Evolutionary conservation across 1,140 invertebrate species (phyloP), one percentile per base, ranked within the genome.

Genomic region (Venturia canescens): DNA sequence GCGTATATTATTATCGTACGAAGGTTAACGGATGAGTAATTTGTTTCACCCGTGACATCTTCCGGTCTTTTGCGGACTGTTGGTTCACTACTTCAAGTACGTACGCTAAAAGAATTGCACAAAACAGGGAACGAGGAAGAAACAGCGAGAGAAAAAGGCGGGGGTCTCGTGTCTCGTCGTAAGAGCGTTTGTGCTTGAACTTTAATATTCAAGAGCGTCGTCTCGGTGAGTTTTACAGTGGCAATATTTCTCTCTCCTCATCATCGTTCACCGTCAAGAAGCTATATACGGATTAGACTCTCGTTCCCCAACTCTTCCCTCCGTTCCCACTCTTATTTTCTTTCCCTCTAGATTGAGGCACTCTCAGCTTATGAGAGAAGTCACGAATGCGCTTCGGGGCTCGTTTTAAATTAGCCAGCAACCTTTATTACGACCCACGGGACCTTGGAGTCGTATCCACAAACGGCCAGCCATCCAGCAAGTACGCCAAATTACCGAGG

Each of bases 321-420:
- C 21, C 57, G n/a, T n/a, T 6, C 6, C 44, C 44, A 48, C 16
- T 48, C 16, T 48, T n/a, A n/a, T n/a, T n/a, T n/a, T 53, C 48
- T 53, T 7, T n/a, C 34, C 21, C 34, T 74, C 44, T 74, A 44
- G 26, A 23, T 53, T 15, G 48, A 15, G 4, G 5, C 21, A 50
- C 53, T 57, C 29, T 60, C 23, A 26, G 48, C 72, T 75, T 60
- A 75, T 60, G 53, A 75, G 72, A 29, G 15, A 75, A 75, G 72
- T 75, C 72, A 60, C 72, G 72, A 75, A 57, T 27, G 72, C 50
- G 72, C 53, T 75, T 27, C 72, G 72, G 72, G 72, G 34, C 72
- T 75, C 72, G 72, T 75, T 75, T 60, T 34, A 75, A 75, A 75
- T 75, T 75, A 75, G 72, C 34, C 48, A 21, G 72, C 72, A 31